Conservation (phyloP, 2,113 vertebrate species). For the Phaethon lepturus region DNA sequence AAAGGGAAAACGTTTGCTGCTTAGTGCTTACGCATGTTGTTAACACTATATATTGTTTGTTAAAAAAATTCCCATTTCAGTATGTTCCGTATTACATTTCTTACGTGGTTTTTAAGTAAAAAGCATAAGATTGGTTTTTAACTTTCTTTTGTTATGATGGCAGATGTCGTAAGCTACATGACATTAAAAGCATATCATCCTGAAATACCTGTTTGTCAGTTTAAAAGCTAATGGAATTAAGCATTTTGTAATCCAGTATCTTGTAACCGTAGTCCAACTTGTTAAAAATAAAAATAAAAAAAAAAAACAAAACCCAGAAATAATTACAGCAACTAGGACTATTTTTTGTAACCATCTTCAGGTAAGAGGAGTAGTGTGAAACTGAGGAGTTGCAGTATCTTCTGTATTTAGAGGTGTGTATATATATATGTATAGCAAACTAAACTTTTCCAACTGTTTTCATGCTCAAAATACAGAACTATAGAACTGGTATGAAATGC, state of each 20-base stretch:
- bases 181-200: slow-evolving; percentile 13
- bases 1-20: slow-evolving; percentile 37
- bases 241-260: slow-evolving; percentile 46
- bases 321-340: not conserved
- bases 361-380: slow-evolving; percentile 21
- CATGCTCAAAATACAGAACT: slow-evolving; percentile 34
- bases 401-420: slow-evolving; percentile 40
- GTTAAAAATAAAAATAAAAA: not conserved
- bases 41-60: slow-evolving; percentile 63
- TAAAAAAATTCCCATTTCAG: slow-evolving; percentile 64
- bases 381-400: slow-evolving; percentile 31
- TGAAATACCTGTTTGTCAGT: slow-evolving; percentile 11
- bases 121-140: slow-evolving; percentile 72
- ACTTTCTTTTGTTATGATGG: slow-evolving; percentile 45
- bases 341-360: slow-evolving; percentile 44
- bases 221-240: slow-evolving; percentile 31
- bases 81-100: slow-evolving; percentile 76
- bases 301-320: not conserved
- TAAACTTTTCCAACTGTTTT: slow-evolving; percentile 51
- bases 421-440: slow-evolving; percentile 29
- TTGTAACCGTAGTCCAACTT: slow-evolving; percentile 29
- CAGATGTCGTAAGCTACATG: not conserved
- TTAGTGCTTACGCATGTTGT: slow-evolving; percentile 71
- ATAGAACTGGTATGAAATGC: slow-evolving; percentile 33
- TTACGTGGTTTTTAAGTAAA: slow-evolving; percentile 75